Conservation (phyloP, 2,797 vertebrate species). For the Phoeniculus purpureus region DNA sequence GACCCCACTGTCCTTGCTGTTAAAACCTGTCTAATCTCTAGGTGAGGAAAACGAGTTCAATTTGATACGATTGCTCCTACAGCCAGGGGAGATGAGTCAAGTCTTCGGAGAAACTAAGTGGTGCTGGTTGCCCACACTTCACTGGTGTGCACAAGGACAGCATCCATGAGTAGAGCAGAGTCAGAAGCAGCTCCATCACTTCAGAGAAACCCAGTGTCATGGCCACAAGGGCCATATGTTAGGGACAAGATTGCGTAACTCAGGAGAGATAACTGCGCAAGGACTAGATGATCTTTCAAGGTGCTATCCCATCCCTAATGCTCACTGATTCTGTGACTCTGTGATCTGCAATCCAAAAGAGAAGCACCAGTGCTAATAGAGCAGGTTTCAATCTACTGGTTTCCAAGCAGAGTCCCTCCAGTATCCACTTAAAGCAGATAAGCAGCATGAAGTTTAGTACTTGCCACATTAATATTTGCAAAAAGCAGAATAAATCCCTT, state of each 20-base stretch:
- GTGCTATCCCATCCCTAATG: too few species aligned
- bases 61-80: background rate
- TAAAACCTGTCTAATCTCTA: background rate
- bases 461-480: background rate
- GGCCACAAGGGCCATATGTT: background rate
- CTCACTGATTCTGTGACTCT: too few species aligned
- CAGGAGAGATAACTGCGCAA: background rate
- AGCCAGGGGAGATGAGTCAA: background rate
- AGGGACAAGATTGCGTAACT: background rate
- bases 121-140: accelerated
- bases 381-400: background rate
- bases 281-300: too few species aligned
- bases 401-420: background rate
- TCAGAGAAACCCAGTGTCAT: background rate
- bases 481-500: background rate
- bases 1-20: background rate
- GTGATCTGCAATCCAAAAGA: background rate
- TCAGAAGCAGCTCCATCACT: background rate
- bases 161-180: background rate
- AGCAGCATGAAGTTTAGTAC: background rate
- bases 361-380: background rate
- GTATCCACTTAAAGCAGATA: background rate
- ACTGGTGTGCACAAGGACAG: background rate
- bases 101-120: background rate
- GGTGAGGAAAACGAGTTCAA: background rate